These are phyloP conservation scores for Pyrocephalus nanus DNA, from an alignment of 2,797 vertebrate genomes.

Conservation along the genomic window DNA sequence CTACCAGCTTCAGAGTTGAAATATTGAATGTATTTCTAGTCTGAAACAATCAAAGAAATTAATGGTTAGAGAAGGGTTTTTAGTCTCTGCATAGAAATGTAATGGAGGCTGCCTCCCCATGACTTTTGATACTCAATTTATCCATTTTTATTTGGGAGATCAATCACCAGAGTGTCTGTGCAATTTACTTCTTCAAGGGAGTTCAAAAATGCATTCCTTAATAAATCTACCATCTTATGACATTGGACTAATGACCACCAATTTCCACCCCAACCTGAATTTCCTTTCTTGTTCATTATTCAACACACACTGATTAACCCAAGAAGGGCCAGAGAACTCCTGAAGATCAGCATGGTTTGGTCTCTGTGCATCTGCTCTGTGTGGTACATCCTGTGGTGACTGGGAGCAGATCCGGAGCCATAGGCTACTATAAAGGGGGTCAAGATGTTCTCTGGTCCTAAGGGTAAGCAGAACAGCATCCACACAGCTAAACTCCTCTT, in stretches of 20 bases:
- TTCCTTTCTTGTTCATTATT: background rate
- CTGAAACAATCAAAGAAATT: background rate
- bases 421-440: background rate
- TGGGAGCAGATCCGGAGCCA: background rate
- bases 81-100: background rate
- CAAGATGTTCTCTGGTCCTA: background rate
- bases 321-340: background rate
- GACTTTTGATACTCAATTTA: background rate
- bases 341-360: background rate
- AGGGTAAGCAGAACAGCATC: background rate
- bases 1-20: background rate
- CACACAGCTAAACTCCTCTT: background rate
- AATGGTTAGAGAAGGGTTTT: background rate
- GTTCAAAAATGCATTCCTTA: background rate
- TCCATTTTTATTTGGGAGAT: background rate
- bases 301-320: background rate
- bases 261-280: background rate
- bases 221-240: background rate
- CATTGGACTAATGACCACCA: background rate
- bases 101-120: background rate
- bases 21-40: background rate
- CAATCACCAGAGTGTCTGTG: background rate
- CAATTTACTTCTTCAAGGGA: background rate
- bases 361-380: background rate
- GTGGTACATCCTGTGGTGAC: rapidly evolving